Evolutionary conservation across 2,113 vertebrate genomes (phyloP).

Genomic region (Paratilapia polleni): DNA sequence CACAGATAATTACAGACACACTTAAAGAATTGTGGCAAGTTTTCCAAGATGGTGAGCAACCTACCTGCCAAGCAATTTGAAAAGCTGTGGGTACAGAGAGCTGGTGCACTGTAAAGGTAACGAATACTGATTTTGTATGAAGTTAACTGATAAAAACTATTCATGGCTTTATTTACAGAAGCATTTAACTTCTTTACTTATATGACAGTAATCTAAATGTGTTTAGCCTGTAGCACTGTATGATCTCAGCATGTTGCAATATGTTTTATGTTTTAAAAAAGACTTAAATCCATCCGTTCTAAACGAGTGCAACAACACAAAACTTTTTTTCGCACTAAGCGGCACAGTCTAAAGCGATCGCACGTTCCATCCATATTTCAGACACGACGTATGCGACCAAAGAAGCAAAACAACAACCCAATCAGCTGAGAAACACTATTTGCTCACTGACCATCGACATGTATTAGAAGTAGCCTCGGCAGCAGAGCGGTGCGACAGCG

Average conservation of each 20-base stretch:
- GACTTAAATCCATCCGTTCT: rapidly evolving
- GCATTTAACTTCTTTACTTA: background rate
- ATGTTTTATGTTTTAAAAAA: background rate
- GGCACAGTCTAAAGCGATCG: background rate
- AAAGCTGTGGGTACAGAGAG: rapidly evolving
- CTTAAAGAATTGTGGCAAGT: background rate
- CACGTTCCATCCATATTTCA: background rate
- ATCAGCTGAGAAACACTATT: background rate
- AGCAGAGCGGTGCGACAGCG: background rate
- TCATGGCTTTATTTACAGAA: background rate
- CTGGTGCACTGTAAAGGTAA: background rate
- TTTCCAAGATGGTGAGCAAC: background rate
- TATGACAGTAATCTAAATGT: background rate
- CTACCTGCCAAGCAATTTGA: background rate
- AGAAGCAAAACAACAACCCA: background rate
- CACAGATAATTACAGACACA: background rate
- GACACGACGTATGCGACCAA: background rate
- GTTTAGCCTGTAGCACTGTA: background rate
- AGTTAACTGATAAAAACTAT: background rate
- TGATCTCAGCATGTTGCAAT: background rate
- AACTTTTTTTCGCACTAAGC: background rate
- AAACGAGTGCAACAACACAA: background rate
- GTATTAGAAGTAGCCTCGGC: background rate
- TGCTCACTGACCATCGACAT: background rate
- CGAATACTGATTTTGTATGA: background rate